Evolutionary conservation across 2,797 vertebrate genomes (phyloP).

Genomic region (Parauchenoglanis ngamensis): DNA sequence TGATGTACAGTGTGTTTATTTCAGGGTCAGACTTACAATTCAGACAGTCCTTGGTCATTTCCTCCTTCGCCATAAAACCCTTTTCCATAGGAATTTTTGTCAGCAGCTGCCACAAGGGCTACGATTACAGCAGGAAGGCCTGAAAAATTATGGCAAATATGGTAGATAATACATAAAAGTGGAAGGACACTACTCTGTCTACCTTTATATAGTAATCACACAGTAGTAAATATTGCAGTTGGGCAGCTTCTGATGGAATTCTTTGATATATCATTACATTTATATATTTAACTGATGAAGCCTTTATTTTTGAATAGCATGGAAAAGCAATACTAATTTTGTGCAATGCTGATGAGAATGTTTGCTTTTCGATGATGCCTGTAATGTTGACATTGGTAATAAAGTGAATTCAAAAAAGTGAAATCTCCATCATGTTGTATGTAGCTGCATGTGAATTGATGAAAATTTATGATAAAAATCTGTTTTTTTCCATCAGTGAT

Average conservation of each 20-base stretch:
- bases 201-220: background rate
- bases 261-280: background rate
- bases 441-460: too few relatives aligned
- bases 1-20: background rate
- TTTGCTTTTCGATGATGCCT: too few relatives aligned
- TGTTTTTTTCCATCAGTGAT: too few relatives aligned
- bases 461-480: too few relatives aligned
- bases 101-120: slow-evolving; percentile 77
- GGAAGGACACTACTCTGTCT: background rate
- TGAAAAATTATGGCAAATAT: slow-evolving; percentile 60
- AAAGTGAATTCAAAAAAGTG: too few relatives aligned
- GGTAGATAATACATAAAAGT: background rate
- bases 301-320: too few relatives aligned
- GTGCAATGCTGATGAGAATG: too few relatives aligned
- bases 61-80: slow-evolving; percentile 69
- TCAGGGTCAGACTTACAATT: slow-evolving; percentile 84
- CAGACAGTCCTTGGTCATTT: slow-evolving; percentile 71
- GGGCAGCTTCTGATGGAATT: background rate
- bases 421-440: too few relatives aligned
- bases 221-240: background rate
- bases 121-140: slow-evolving; percentile 88
- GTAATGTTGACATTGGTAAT: too few relatives aligned
- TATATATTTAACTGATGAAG: too few relatives aligned
- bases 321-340: too few relatives aligned
- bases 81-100: slow-evolving; percentile 81